Evolutionary conservation across 2,888 invertebrate species (phyloP).

Genomic region (Chromoteleia sp.): DNA sequence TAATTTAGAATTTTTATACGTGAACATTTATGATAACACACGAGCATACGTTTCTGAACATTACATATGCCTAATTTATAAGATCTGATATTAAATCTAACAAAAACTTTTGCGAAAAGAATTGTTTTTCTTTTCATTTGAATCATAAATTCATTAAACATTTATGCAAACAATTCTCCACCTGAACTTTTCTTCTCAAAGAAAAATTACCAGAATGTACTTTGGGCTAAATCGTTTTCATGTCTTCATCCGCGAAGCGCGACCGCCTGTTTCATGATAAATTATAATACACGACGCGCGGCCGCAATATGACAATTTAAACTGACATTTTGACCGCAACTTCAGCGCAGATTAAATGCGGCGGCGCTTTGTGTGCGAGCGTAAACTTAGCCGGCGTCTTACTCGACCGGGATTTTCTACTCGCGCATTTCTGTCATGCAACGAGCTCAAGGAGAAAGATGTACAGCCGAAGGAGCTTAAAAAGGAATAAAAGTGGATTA

Average conservation of each 20-base stretch:
- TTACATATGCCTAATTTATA: too few relatives aligned
- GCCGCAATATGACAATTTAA: conserved; percentile 42
- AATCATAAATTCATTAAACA: neutral
- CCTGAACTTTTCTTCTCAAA: neutral
- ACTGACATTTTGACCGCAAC: conserved; percentile 53
- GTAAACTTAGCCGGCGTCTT: conserved; percentile 44
- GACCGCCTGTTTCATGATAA: conserved; percentile 6
- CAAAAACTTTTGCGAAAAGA: too few relatives aligned
- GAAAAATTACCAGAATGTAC: neutral
- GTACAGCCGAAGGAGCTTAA: conserved; percentile 55
- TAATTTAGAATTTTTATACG: too few relatives aligned
- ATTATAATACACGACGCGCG: conserved; percentile 29
- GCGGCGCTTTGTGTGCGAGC: conserved; percentile 32
- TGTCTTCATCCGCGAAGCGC: neutral
- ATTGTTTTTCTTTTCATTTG: too few relatives aligned
- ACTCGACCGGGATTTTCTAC: conserved; percentile 60
- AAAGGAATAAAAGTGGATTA: conserved; percentile 65
- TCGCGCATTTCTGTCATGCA: conserved; percentile 41
- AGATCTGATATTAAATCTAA: too few relatives aligned
- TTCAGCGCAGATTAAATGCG: conserved; percentile 41
- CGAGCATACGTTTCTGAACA: too few relatives aligned
- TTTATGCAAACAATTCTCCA: neutral
- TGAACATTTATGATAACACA: too few relatives aligned
- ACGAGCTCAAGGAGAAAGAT: conserved; percentile 33
- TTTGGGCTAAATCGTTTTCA: neutral